A percentile compares a stretch with the other conserved stretches of the same genome.
phyloP scores from a whole-genome alignment of 2,797 vertebrate genomes.

The Chaetophractus vellerosus region DNA sequence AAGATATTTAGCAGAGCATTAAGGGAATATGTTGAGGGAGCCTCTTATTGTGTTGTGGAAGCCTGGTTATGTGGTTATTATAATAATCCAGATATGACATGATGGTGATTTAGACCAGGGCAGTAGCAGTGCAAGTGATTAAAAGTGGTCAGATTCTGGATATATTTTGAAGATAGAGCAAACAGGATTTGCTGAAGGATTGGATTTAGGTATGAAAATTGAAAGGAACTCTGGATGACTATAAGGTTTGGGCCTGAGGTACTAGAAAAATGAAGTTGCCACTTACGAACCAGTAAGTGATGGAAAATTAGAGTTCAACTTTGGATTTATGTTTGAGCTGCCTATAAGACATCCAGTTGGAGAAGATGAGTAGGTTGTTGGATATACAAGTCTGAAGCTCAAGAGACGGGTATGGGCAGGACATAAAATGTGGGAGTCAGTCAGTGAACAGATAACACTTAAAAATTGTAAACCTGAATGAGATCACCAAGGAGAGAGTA shows the following conservation, averaged over 20 bases:
- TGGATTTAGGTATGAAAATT: background rate
- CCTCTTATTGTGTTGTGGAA: background rate
- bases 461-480: background rate
- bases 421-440: background rate
- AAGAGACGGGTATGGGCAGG: background rate
- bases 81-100: background rate
- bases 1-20: background rate
- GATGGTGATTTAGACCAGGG: background rate
- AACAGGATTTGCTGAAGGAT: background rate
- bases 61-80: background rate
- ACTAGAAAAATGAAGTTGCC: background rate
- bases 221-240: background rate
- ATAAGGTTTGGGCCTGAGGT: background rate
- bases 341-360: background rate
- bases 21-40: background rate
- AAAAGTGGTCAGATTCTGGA: background rate
- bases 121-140: background rate
- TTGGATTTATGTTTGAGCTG: slow-evolving; percentile 22
- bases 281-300: background rate
- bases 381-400: background rate
- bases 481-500: background rate
- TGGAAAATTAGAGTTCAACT: background rate
- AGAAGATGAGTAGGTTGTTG: background rate
- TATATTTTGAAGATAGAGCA: background rate
- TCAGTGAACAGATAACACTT: background rate